A percentile compares a stretch with the other conserved stretches of the same genome.
These are phyloP conservation scores for Rugalucina vietnamica DNA, from an alignment of 2,888 invertebrate species.

Conservation along the genomic window DNA sequence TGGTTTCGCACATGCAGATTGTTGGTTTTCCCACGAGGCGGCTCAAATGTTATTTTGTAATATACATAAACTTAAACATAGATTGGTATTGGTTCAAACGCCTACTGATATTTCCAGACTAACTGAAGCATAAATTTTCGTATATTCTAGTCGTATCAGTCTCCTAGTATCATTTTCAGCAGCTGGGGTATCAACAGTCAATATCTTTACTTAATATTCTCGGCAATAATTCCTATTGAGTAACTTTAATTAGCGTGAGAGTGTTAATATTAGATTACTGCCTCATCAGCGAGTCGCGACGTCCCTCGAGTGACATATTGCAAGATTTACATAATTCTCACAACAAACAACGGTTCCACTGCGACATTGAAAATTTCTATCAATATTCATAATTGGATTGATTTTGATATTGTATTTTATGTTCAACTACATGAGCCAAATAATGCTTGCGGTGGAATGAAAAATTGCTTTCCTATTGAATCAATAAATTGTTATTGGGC, in stretches of 20 bases:
- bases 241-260: conserved; percentile 6
- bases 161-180: no score
- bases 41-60: no score
- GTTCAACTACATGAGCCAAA: neutral
- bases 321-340: neutral
- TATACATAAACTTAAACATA: no score
- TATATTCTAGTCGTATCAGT: no score
- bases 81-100: no score
- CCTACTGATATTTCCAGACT: no score
- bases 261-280: neutral
- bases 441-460: neutral
- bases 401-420: conserved; percentile 5
- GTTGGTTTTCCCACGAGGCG: no score
- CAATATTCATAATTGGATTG: neutral
- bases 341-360: neutral
- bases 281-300: neutral
- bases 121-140: no score
- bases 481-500: conserved; percentile 8
- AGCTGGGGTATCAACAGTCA: neutral
- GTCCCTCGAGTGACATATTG: neutral
- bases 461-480: conserved; percentile 7
- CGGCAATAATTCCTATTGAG: neutral
- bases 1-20: no score
- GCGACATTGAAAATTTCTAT: neutral
- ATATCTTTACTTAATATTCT: neutral